Conservation (phyloP, 1,140 invertebrate genomes). For the Polyergus mexicanus region DNA sequence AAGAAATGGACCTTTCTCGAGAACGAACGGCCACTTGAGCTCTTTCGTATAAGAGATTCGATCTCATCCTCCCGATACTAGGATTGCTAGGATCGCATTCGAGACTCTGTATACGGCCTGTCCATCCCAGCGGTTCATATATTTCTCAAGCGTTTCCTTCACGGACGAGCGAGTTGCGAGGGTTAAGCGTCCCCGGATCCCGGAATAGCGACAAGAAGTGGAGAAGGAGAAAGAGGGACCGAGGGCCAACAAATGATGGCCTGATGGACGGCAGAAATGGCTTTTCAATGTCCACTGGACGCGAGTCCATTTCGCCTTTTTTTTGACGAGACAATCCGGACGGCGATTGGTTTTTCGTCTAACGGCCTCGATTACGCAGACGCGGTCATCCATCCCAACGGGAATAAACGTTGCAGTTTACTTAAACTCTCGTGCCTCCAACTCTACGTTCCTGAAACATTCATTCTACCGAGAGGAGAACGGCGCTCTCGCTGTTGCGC, state of each 20-base stretch:
- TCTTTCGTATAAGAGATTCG: conserved; percentile 18
- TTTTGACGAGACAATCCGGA: conserved; percentile 56
- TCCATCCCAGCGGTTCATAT: conserved; percentile 2
- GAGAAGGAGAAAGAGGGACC: neutral
- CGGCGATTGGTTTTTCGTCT: conserved; percentile 46
- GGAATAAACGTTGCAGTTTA: conserved; percentile 39
- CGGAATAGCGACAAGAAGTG: conserved; percentile 44
- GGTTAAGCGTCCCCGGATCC: conserved; percentile 42
- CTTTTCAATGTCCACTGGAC: conserved; percentile 64
- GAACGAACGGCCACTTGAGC: conserved; percentile 1
- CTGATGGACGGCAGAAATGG: conserved; percentile 69
- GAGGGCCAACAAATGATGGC: conserved; percentile 58
- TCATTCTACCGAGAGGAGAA: conserved; percentile 18
- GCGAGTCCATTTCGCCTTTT: conserved; percentile 64
- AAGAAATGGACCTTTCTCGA: neutral
- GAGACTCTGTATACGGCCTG: conserved; percentile 6
- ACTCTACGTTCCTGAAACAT: conserved; percentile 52
- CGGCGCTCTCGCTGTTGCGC: conserved; percentile 13
- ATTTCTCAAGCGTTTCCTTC: conserved; percentile 52
- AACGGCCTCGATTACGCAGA: conserved; percentile 43
- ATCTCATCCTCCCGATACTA: conserved; percentile 13
- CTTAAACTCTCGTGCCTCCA: conserved; percentile 29
- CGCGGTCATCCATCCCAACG: conserved; percentile 34
- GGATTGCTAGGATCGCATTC: conserved; percentile 13
- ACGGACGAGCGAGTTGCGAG: conserved; percentile 19